Base-by-base conservation (phyloP, 2,797 vertebrate genomes). In the Tenualosa thibaudeaui region DNA sequence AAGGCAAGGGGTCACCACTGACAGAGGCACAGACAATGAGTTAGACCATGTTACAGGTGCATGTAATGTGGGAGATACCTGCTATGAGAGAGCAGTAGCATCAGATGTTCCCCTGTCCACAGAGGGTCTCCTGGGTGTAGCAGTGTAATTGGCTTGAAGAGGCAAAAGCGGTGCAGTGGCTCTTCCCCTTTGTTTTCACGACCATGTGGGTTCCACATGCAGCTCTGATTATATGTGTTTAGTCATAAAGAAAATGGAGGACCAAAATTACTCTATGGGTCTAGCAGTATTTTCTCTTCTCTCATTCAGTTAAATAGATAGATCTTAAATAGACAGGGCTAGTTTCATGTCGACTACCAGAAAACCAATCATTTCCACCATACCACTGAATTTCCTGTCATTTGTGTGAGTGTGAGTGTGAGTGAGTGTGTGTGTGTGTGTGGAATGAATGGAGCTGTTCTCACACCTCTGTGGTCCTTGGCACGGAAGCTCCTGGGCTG, bases 401-500 rank as follows among this genome's bases (percentile, higher is more conserved):
- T 58, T 82, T 10, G 4, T 81, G 71, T 83, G 71, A 26, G 24
- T 89, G 84, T 87, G 84, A 10, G 19, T 85, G 58, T 50, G 58
- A 49, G 54, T 85, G 83, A 85, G 62, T 50, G 58, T 54, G 54
- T 85, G 83, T 85, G 62, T 82, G 82, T 81, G 82, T 82, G 58
- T 65, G 54, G 75, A 86, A 82, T 87, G 82, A 92, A 89, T 81
- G 78, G 56, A 86, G 83, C 71, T 86, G 84, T 81, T 87, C 60
- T 81, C 62, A 82, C 82, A 85, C 19, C 26, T 46, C 82, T 71
- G 26, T 81, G 26, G 71, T 84, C 43, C 43, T 26, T n/a, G 40
- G 56, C 60, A 81, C 71, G 81, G 81, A 88, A 87, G 84, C 62
- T 83, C 56, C 68, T 43, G 82, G 22, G 81, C 78, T 83, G 50